phyloP scores from a whole-genome alignment of 2,888 invertebrate species.

The Podabrus alpinus region DNA sequence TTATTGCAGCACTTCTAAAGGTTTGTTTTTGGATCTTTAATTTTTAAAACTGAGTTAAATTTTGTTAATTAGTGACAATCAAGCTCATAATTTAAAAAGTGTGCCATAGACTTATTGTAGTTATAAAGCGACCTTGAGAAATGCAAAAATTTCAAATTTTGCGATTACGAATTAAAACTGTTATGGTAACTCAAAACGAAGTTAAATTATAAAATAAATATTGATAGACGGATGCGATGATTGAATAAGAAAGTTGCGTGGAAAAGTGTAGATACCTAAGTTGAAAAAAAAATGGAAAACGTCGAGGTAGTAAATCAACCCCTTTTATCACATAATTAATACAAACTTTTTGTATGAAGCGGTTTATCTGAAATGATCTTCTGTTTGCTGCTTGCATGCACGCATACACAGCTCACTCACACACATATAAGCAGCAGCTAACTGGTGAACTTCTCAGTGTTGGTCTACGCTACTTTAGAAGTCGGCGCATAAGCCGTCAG shows the following conservation, averaged over 20 bases:
- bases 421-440: constrained; percentile 47
- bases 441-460: constrained; percentile 45
- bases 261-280: not conserved
- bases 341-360: constrained; percentile 38
- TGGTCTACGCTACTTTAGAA: constrained; percentile 38
- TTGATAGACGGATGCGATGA: too few relatives aligned
- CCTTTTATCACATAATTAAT: constrained; percentile 12
- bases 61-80: not conserved
- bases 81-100: not conserved
- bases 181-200: not conserved
- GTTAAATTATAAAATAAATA: not conserved
- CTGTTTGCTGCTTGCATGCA: constrained; percentile 36
- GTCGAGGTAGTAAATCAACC: constrained; percentile 8
- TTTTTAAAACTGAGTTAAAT: not conserved
- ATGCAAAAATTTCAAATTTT: not conserved
- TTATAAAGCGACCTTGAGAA: not conserved
- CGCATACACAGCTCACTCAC: constrained; percentile 42
- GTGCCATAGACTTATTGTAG: not conserved
- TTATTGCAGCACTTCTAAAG: not conserved
- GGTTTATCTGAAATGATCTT: constrained; percentile 38
- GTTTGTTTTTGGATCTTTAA: not conserved
- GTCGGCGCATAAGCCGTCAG: constrained; percentile 35
- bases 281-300: not conserved
- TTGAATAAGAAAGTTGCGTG: not conserved
- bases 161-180: not conserved